A percentile compares a stretch with the other conserved stretches of the same genome.
Evolutionary conservation across 1,140 invertebrate genomes (phyloP).

Genomic region (Anastrepha ludens): DNA sequence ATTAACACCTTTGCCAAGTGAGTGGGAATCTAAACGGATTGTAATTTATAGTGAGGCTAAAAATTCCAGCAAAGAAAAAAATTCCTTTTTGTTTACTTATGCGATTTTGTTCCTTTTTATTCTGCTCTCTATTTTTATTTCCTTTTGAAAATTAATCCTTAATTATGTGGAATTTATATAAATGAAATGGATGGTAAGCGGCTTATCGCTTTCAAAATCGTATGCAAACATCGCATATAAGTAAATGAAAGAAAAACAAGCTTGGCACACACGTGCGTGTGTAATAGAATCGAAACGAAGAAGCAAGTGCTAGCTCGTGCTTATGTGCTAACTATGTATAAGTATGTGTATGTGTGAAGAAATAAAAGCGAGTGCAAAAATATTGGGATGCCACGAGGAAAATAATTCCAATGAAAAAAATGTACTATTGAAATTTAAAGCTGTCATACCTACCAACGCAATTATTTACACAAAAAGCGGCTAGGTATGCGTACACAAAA

Average conservation of each 20-base stretch:
- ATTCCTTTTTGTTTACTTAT: too few species aligned
- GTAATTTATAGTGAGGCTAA: too few species aligned
- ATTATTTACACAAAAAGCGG: too few species aligned
- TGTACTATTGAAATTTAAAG: too few species aligned
- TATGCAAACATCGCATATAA: constrained; percentile 6
- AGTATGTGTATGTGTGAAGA: background rate
- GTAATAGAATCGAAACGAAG: background rate
- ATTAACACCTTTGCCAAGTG: background rate
- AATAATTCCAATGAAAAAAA: background rate
- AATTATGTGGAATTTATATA: constrained; percentile 17
- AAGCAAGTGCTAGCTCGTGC: background rate
- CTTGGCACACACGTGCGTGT: constrained; percentile 13
- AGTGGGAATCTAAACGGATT: background rate
- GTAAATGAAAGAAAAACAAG: background rate
- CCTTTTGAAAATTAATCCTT: background rate
- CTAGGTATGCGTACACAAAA: too few species aligned
- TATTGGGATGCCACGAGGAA: background rate
- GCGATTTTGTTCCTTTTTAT: too few species aligned
- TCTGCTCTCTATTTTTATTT: background rate
- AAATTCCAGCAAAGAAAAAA: too few species aligned
- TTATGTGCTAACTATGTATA: background rate
- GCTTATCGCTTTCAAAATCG: constrained; percentile 8
- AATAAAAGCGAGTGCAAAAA: too few species aligned
- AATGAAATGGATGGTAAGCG: constrained; percentile 37
- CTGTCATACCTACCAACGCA: too few species aligned